Percentiles rank a stretch among this genome's conserved stretches.
phyloP scores from a whole-genome alignment of 2,113 vertebrate species.

The Catharus minimus region DNA sequence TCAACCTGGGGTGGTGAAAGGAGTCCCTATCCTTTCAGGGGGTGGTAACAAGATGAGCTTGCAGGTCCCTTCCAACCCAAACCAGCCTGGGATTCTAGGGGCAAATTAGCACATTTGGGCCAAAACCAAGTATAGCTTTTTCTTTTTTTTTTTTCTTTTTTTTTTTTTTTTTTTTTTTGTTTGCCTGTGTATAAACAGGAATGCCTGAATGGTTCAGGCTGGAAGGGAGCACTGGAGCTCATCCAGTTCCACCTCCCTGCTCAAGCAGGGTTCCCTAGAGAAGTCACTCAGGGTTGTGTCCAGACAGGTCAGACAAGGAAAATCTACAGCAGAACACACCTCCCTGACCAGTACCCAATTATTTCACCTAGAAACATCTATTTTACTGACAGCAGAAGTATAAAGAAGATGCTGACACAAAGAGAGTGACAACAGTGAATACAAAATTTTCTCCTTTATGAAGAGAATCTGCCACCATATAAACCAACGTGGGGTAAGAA shows the following conservation, averaged over 20 bases:
- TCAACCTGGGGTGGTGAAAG: background rate
- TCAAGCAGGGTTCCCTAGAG: background rate
- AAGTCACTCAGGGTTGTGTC: background rate
- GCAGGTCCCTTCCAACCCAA: background rate
- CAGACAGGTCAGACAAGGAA: background rate
- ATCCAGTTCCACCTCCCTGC: background rate
- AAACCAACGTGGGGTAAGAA: background rate
- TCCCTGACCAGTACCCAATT: fast-evolving
- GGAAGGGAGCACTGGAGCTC: background rate
- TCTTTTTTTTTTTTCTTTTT: background rate
- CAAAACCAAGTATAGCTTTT: background rate
- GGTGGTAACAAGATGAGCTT: background rate
- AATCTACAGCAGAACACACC: fast-evolving
- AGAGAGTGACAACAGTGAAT: background rate
- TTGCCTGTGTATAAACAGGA: background rate
- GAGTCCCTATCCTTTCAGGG: background rate
- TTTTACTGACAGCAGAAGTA: background rate
- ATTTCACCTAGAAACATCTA: background rate
- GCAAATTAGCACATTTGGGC: background rate
- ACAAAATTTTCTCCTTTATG: background rate
- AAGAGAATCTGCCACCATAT: background rate
- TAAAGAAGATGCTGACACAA: background rate
- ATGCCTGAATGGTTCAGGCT: background rate
- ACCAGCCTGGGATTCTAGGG: background rate
- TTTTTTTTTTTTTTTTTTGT: background rate